These are phyloP conservation scores for Smittia sp. DNA, from an alignment of 2,888 invertebrate species.

Conservation along the genomic window DNA sequence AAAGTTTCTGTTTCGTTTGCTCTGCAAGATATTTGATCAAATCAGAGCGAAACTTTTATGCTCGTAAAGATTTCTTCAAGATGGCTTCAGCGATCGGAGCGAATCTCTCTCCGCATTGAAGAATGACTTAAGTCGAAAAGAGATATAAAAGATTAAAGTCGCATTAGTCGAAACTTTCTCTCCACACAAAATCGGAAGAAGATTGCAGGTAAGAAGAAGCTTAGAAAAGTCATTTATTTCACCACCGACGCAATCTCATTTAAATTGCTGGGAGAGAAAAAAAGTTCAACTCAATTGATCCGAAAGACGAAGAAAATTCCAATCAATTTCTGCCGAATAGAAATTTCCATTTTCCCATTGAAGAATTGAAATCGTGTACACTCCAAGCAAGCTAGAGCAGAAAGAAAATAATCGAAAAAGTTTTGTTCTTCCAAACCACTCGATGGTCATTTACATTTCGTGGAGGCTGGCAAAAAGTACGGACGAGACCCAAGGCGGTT, in stretches of 20 bases:
- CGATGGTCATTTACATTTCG: slow-evolving; percentile 26
- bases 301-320: neutral
- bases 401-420: slow-evolving; percentile 34
- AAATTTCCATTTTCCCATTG: neutral
- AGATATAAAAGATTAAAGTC: too few species aligned
- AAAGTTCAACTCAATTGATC: neutral
- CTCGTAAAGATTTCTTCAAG: too few species aligned
- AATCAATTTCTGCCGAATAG: slow-evolving; percentile 3
- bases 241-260: slow-evolving; percentile 4
- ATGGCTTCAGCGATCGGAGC: too few species aligned
- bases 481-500: too few species aligned
- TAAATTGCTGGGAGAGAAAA: neutral
- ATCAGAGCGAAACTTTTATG: too few species aligned
- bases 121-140: too few species aligned
- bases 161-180: too few species aligned
- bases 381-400: neutral
- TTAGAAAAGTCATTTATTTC: slow-evolving; percentile 3
- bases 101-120: too few species aligned
- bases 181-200: neutral
- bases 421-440: neutral
- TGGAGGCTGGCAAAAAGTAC: neutral
- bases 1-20: too few species aligned
- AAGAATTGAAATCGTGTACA: neutral
- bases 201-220: neutral
- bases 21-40: too few species aligned